phyloP scores from a whole-genome alignment of 2,888 invertebrate species.

The Nephrotoma guestfalica region DNA sequence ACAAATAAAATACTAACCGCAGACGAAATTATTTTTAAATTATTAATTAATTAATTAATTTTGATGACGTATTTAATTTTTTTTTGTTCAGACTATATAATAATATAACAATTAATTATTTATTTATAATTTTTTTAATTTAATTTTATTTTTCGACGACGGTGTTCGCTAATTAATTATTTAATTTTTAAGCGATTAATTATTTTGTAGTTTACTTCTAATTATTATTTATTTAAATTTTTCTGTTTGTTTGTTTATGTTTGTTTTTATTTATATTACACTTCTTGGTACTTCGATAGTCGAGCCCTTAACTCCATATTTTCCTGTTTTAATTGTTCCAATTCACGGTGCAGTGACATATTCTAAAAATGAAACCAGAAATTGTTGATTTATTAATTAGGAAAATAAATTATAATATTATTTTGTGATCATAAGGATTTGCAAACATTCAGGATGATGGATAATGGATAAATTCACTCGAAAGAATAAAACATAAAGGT shows the following conservation, averaged over 20 bases:
- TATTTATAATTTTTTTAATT: neutral
- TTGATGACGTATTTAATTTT: neutral
- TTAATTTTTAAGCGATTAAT: neutral
- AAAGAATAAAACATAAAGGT: no score
- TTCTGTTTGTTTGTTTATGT: conserved; percentile 7
- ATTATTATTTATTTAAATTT: conserved; percentile 1
- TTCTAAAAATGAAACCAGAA: conserved; percentile 43
- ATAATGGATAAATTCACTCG: neutral
- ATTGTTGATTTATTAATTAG: conserved; percentile 5
- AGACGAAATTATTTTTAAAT: neutral
- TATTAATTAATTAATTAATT: neutral
- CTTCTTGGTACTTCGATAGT: conserved; percentile 76
- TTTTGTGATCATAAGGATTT: neutral
- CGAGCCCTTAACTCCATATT: conserved; percentile 80
- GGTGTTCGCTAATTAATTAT: neutral
- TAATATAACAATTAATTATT: neutral
- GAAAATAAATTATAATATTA: neutral
- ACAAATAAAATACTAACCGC: neutral
- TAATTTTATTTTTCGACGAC: neutral
- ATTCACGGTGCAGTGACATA: conserved; percentile 75
- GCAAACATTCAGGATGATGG: neutral
- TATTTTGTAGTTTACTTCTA: neutral
- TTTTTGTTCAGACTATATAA: neutral
- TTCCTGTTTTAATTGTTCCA: conserved; percentile 83
- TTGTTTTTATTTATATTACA: conserved; percentile 30